These are phyloP conservation scores for Spodoptera littoralis DNA, from an alignment of 2,888 invertebrate species.

Conservation along the genomic window DNA sequence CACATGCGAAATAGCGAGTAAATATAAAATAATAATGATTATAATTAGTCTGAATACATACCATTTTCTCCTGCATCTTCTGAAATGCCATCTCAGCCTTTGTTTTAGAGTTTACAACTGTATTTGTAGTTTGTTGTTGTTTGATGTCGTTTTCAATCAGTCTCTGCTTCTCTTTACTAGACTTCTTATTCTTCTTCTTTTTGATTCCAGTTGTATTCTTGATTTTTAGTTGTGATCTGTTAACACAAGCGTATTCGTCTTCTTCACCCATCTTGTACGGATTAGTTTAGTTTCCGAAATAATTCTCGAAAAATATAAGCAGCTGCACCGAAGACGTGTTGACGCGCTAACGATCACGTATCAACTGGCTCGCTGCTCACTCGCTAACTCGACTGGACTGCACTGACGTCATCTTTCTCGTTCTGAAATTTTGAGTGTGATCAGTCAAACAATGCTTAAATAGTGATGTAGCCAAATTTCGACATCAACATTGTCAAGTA, in stretches of 20 bases:
- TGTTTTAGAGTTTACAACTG: slow-evolving; percentile 89
- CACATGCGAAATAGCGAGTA: no score
- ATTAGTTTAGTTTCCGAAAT: not conserved
- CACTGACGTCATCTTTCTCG: no score
- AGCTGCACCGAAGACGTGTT: no score
- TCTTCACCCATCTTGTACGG: slow-evolving; percentile 78
- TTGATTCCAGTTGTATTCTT: slow-evolving; percentile 93
- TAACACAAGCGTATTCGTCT: slow-evolving; percentile 93
- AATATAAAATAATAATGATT: no score
- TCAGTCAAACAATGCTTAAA: no score
- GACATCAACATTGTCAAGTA: no score
- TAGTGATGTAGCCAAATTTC: no score
- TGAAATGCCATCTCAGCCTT: slow-evolving; percentile 97
- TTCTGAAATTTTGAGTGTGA: no score
- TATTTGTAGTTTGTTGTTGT: slow-evolving; percentile 61
- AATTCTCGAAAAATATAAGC: no score
- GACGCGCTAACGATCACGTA: no score
- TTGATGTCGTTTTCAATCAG: slow-evolving; percentile 87
- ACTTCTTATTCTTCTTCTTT: slow-evolving; percentile 93
- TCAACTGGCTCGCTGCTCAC: no score
- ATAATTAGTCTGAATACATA: slow-evolving; percentile 68
- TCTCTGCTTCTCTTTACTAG: slow-evolving; percentile 91
- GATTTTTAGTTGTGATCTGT: slow-evolving; percentile 93
- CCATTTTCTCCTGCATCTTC: slow-evolving; percentile 97
- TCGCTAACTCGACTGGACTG: no score